A percentile compares a stretch with the other conserved stretches of the same genome.
Evolutionary conservation across 2,888 invertebrate species (phyloP).

Genomic region (Trichacis sp.): DNA sequence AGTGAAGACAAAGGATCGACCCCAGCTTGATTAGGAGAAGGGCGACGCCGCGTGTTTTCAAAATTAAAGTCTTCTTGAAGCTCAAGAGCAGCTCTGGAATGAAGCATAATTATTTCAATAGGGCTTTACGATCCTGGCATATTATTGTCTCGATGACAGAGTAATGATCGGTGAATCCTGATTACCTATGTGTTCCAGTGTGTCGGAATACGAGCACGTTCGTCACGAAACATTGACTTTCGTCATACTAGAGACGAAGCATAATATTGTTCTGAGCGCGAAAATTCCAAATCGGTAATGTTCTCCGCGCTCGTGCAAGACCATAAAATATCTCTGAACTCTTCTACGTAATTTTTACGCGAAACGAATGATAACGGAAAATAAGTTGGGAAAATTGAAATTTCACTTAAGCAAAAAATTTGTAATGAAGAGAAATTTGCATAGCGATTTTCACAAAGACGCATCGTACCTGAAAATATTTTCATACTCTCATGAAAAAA

Average conservation of each 20-base stretch:
- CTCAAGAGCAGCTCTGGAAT: conserved; percentile 7
- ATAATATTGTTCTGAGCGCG: conserved; percentile 10
- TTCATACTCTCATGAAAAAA: too few relatives aligned
- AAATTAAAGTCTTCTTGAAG: conserved; percentile 26
- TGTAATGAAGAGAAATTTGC: too few relatives aligned
- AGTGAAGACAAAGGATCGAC: conserved; percentile 14
- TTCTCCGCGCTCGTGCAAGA: conserved; percentile 36
- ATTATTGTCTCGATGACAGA: conserved; percentile 15
- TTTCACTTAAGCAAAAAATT: too few relatives aligned
- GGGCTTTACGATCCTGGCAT: conserved; percentile 6
- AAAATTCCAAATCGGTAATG: conserved; percentile 43
- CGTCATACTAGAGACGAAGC: conserved; percentile 23
- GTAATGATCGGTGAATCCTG: conserved; percentile 19
- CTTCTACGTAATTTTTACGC: too few relatives aligned
- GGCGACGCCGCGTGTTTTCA: conserved; percentile 17
- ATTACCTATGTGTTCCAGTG: conserved; percentile 15
- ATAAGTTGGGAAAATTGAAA: too few relatives aligned
- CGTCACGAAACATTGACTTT: conserved; percentile 11
- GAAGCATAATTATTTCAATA: conserved; percentile 19
- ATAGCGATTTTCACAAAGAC: too few relatives aligned
- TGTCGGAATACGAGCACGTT: conserved; percentile 7
- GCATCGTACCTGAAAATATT: too few relatives aligned
- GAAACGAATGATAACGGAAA: too few relatives aligned
- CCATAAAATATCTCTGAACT: too few relatives aligned
- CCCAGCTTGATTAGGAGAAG: conserved; percentile 9